These are phyloP conservation scores for Plecotus auritus DNA, from an alignment of 2,113 vertebrate genomes.

Conservation along the genomic window DNA sequence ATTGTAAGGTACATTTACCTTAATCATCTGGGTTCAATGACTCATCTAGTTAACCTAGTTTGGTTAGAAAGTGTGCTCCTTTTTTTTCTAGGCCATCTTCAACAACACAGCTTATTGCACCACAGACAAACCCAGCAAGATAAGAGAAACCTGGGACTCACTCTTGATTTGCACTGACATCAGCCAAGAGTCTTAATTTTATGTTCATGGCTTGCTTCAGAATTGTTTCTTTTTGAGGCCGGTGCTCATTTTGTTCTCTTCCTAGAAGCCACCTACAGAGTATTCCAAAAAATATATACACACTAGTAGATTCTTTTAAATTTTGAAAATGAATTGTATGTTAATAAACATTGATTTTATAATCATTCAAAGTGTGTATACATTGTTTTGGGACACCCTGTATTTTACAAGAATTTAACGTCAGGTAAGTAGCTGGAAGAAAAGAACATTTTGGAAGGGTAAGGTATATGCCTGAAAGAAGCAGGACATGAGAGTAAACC, in stretches of 20 bases:
- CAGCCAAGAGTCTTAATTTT: not conserved
- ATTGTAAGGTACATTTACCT: not conserved
- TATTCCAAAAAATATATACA: too few relatives aligned
- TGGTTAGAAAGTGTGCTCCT: not conserved
- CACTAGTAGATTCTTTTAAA: too few relatives aligned
- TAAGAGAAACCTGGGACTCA: not conserved
- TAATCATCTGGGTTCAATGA: not conserved
- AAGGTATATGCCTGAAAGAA: not conserved
- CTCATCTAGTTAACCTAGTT: not conserved
- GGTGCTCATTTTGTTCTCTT: slow-evolving; percentile 20
- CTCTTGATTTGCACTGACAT: not conserved
- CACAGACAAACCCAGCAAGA: not conserved
- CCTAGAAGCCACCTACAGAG: not conserved
- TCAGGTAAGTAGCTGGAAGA: not conserved
- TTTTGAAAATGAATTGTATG: too few relatives aligned
- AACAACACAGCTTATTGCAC: not conserved
- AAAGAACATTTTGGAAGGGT: not conserved
- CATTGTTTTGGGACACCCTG: too few relatives aligned
- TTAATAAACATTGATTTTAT: too few relatives aligned
- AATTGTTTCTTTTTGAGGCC: not conserved
- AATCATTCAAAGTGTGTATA: too few relatives aligned
- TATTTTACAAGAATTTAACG: slow-evolving; percentile 7
- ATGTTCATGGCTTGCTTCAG: not conserved
- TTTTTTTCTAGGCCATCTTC: slow-evolving; percentile 13
- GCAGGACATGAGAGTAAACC: not conserved